phyloP scores from a whole-genome alignment of 2,888 invertebrate genomes.

The Thereva nobilitata region DNA sequence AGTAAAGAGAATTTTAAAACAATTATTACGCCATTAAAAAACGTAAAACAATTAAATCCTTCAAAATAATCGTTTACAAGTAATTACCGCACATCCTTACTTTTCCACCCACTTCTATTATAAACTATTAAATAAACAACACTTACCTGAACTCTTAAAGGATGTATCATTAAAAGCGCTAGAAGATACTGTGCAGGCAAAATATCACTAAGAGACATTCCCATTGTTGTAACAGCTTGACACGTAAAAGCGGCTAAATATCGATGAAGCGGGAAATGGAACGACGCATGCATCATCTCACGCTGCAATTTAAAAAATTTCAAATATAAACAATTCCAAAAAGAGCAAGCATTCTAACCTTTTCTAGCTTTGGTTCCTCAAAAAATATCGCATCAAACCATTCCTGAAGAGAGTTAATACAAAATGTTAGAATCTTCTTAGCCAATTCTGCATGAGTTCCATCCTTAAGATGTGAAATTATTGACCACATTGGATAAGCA shows the following conservation, averaged over 20 bases:
- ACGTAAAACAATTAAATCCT: too few species aligned
- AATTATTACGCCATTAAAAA: too few species aligned
- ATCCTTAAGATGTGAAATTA: constrained; percentile 84
- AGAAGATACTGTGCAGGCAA: constrained; percentile 79
- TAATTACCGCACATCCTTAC: too few species aligned
- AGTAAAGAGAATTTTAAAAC: too few species aligned
- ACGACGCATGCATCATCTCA: constrained; percentile 86
- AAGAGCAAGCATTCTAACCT: constrained; percentile 56
- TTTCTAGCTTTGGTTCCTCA: constrained; percentile 65
- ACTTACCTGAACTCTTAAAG: constrained; percentile 87
- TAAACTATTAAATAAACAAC: constrained; percentile 9
- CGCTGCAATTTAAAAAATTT: constrained; percentile 60
- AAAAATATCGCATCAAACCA: constrained; percentile 88
- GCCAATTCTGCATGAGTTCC: constrained; percentile 74
- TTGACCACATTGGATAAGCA: constrained; percentile 97
- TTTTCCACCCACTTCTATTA: too few species aligned
- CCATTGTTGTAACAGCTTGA: constrained; percentile 81
- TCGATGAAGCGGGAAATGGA: constrained; percentile 95
- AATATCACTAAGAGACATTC: constrained; percentile 75
- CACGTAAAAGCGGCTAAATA: constrained; percentile 87
- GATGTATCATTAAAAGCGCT: constrained; percentile 86
- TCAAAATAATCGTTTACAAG: too few species aligned
- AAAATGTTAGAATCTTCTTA: constrained; percentile 74
- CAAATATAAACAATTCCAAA: constrained; percentile 10
- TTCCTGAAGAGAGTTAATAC: constrained; percentile 77